Base-by-base conservation (phyloP, 2,113 vertebrate species). In the Lota lota region DNA sequence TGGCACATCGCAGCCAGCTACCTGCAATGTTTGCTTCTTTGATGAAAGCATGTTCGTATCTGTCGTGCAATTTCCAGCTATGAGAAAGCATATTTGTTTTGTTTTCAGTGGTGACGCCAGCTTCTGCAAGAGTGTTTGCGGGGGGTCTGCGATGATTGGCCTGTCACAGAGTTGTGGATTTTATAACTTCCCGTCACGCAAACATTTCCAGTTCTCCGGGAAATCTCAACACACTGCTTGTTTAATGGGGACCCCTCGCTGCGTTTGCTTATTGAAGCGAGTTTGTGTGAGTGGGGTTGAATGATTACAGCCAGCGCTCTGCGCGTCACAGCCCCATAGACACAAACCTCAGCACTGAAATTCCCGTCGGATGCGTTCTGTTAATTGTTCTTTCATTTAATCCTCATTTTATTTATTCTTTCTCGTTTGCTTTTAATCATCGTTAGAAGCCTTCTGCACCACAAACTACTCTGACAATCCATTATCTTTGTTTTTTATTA, bases 231-330 rank as follows among this genome's bases (percentile, higher is more conserved):
- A 36, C 5, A 11, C 33, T 18, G 3, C 28, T 20, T 50, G 47
- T 65, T 65, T 65, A 17, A 65, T 53, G 50, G 22, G 47, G 21
- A 22, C 5, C 28, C 11, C 63, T 18, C 50, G 20, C 54, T 65
- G 64, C 20, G 47, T 53, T 64, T 50, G 15, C 19, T 58, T 36
- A 67, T 33, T 67, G 51, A 67, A 28, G 16, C 22, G 50, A 11
- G 65, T n/a, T 67, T 57, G 54, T 67, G 22, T 67, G 22, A 33
- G n/a, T 67, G 50, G 10, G 50, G 51, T 56, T 56, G 50, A 56
- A 57, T 2, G 15, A 19, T 64, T 28, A 14, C n/a, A 19, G 53
- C 16, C 16, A n/a, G 16, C 15, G 11, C 2, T 53, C 61, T 33
- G 61, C 16, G 28, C 61, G n/a, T 40, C 18, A 17, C 5, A 36